phyloP scores from a whole-genome alignment of 2,797 vertebrate genomes.

The Rhadinocentrus ornatus region DNA sequence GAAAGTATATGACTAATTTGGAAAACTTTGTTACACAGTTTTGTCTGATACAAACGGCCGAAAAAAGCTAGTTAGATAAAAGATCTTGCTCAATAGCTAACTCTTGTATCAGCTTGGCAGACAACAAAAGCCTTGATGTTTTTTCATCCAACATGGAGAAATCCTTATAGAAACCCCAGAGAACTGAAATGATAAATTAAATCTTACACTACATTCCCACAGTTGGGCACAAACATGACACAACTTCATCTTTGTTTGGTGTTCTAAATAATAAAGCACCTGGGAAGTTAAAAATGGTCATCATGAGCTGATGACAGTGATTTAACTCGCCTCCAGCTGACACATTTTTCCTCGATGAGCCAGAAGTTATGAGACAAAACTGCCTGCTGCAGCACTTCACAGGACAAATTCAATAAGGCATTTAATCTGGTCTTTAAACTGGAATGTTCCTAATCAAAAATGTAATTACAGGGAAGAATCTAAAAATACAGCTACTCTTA shows the following conservation, averaged over 20 bases:
- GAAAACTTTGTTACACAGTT: not conserved
- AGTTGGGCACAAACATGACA: not conserved
- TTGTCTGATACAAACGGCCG: not conserved
- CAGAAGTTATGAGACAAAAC: conserved; percentile 11
- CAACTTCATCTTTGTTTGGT: not conserved
- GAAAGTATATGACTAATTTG: not conserved
- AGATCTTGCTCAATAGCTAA: not conserved
- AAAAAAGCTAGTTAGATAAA: not conserved
- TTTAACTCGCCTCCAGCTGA: not conserved
- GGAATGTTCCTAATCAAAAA: conserved; percentile 35
- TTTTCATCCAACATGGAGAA: conserved; percentile 2
- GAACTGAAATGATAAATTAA: not conserved
- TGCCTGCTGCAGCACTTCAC: not conserved
- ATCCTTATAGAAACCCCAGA: not conserved
- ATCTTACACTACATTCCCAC: not conserved
- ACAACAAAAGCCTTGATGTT: conserved; percentile 1
- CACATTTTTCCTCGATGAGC: conserved; percentile 4
- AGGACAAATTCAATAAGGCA: conserved; percentile 27
- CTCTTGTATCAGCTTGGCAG: not conserved
- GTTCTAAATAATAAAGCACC: conserved; percentile 2
- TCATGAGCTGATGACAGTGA: not conserved
- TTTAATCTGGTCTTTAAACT: conserved; percentile 46
- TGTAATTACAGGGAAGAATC: conserved; percentile 47
- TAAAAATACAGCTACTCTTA: conserved; percentile 40
- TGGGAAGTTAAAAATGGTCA: not conserved